phyloP scores from a whole-genome alignment of 2,888 invertebrate genomes.

The Sceliomorpha sp. region DNA sequence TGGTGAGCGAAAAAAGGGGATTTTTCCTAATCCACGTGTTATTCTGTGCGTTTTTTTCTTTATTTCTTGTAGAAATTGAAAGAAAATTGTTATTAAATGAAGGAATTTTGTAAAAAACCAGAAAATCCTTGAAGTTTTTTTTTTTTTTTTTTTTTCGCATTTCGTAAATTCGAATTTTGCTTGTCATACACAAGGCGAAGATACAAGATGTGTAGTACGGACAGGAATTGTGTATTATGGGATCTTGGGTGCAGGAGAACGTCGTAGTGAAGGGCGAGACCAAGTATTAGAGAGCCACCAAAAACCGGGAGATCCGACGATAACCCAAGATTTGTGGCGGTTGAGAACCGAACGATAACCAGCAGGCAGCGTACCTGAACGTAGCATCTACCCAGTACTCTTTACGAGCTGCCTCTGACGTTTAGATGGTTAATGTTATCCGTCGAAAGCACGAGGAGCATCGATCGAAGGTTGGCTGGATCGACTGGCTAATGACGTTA shows the following conservation, averaged over 20 bases:
- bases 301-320: conserved; percentile 74
- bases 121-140: no score
- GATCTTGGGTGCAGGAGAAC: conserved; percentile 47
- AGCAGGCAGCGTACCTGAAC: conserved; percentile 57
- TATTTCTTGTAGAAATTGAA: no score
- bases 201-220: conserved; percentile 42
- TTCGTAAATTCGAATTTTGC: conserved; percentile 23
- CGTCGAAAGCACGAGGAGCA: conserved; percentile 52
- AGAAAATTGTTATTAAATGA: no score
- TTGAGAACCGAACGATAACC: conserved; percentile 72
- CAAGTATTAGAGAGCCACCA: conserved; percentile 70
- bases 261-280: conserved; percentile 46
- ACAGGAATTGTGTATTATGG: conserved; percentile 56
- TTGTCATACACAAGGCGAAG: conserved; percentile 39
- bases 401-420: conserved; percentile 56
- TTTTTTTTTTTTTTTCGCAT: conserved; percentile 1
- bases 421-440: conserved; percentile 56
- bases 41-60: no score
- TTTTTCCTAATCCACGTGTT: no score
- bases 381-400: conserved; percentile 49
- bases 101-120: no score
- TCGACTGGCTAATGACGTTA: conserved; percentile 52
- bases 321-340: conserved; percentile 75
- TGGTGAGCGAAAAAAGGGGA: no score
- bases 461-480: conserved; percentile 49